Evolutionary conservation across 2,888 invertebrate genomes (phyloP), one percentile per base, ranked within the genome.

Genomic region (Archips crataeganus): DNA sequence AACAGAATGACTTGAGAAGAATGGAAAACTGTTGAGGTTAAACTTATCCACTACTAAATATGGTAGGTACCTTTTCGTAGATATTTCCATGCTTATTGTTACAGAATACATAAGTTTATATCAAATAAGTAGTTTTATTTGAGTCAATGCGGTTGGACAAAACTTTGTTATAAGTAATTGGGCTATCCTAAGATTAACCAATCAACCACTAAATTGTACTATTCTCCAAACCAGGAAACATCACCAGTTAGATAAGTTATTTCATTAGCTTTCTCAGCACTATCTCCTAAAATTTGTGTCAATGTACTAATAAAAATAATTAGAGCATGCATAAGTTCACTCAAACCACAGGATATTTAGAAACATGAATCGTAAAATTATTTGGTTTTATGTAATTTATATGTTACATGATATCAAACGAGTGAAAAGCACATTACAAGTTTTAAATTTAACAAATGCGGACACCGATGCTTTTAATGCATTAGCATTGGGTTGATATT

Each of bases 291-390:
- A 51, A 34, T 64, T 54, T 4, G 59, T 70, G 74, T 74, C 69
- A 74, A 74, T 70, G 64, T 32, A 64, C 69, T 51, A 70, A 74
- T 70, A 74, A 74, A 54, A 70, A 65, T 65, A 70, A 70, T 70
- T 70, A 23, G 74, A 69, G 23, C 36, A 65, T 49, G 15, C 69
- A 49, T 64, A 73, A 63, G 63, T 68, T 39, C 47, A 63, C 63
- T 47, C 32, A 11, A 70, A 70, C 74, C 70, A 70, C 69, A 61
- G 45, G 60, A 74, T 74, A 74, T 70, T 61, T 61, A 60, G 42
- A 60, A 72, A 63, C 45, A 32, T 69, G 59, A 72, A 47, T 57
- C 54, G 63, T 72, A 64, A 70, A 61, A 34, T 65, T 69, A 45
- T 60, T 42, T 59, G 57, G 47, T 36, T 62, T 32, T 36, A 57